Evolutionary conservation across 1,140 invertebrate species (phyloP), one percentile per base, ranked within the genome.

Genomic region (Trichonephila clavipes): DNA sequence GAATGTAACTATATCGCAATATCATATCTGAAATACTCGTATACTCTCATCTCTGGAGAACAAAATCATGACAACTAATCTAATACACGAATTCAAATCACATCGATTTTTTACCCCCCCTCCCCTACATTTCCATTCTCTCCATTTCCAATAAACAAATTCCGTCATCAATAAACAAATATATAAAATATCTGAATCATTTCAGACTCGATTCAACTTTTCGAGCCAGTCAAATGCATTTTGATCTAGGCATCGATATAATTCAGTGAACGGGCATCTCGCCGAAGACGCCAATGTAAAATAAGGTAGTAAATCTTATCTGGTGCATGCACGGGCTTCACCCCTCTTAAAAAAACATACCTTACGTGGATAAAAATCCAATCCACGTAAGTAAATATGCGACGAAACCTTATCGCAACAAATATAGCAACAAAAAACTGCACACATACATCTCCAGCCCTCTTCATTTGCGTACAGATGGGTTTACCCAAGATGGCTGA

Each of bases 381-480:
- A 89, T 89, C 24, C 34, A 58, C 19, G 62, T 72, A 89, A 66
- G 51, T 89, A 89, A 89, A 89, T 89, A 89, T 72, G 44, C 88
- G 66, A 51, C 62, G 28, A 69, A 34, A 40, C 28, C n/a, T 34
- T 12, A 40, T 34, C 6, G 34, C 0, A 34, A 8, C 24, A 40
- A 77, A 28, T 3, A 77, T 14, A 77, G 28, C 28, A 18, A 77
- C 14, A 28, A 28, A 77, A 28, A 77, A 6, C 18, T 34, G 7
- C 51, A 51, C 7, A 51, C 1, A 51, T 51, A 51, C 10, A 51
- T 51, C 51, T 10, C 51, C 51, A 51, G 51, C 1, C 34, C 8
- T 72, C 88, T 51, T 90, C 89, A 90, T 90, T 90, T 90, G 89
- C 89, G 89, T 90, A 90, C 44, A 90, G 89, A 90, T 90, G 89